phyloP scores from a whole-genome alignment of 1,140 invertebrate genomes.

The Lordiphosa stackelbergi region DNA sequence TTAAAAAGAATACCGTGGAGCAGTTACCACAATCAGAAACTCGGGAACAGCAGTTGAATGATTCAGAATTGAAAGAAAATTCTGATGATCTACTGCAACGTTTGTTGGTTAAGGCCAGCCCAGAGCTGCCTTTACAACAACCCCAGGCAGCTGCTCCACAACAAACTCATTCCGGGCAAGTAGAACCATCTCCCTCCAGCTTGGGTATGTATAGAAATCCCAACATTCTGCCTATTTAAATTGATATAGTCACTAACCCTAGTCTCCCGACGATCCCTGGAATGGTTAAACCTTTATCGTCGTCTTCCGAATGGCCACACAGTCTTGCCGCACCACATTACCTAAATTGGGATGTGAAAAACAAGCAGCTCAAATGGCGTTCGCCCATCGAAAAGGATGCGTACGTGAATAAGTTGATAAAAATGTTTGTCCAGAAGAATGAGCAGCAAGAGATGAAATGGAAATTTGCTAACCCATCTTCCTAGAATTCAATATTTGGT shows the following conservation, averaged over 20 bases:
- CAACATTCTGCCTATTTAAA: neutral
- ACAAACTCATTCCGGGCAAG: too few species aligned
- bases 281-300: neutral
- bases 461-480: neutral
- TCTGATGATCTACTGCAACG: conserved; percentile 24
- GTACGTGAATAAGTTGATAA: conserved; percentile 42
- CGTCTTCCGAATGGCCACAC: neutral
- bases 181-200: neutral
- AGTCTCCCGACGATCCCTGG: conserved; percentile 13
- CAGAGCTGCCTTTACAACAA: neutral
- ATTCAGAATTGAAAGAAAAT: neutral
- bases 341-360: conserved; percentile 42
- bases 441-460: conserved; percentile 4
- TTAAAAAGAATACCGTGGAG: too few species aligned
- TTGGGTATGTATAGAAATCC: conserved; percentile 22
- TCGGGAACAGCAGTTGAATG: too few species aligned
- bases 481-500: conserved; percentile 1
- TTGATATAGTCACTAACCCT: conserved; percentile 18
- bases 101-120: conserved; percentile 31
- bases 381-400: conserved; percentile 28
- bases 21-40: too few species aligned
- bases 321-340: conserved; percentile 32
- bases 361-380: conserved; percentile 18
- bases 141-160: neutral
- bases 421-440: conserved; percentile 22